These are phyloP conservation scores for Heliconius erato DNA, from an alignment of 2,888 invertebrate species.

Conservation along the genomic window DNA sequence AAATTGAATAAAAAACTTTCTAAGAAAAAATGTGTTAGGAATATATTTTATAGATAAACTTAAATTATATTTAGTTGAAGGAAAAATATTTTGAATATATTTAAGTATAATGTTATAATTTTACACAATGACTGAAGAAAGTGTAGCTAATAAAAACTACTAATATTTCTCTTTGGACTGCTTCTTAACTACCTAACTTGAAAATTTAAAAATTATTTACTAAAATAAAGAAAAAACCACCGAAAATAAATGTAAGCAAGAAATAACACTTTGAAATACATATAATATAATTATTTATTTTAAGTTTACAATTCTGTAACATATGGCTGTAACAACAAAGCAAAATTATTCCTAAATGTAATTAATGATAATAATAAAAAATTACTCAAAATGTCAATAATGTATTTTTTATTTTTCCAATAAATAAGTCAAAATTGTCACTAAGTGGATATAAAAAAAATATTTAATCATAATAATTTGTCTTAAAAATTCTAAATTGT, in stretches of 20 bases:
- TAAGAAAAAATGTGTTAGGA: neutral
- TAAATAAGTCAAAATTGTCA: neutral
- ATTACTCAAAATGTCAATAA: neutral
- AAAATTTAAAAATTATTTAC: neutral
- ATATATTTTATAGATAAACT: neutral
- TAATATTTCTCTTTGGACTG: neutral
- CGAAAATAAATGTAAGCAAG: constrained; percentile 24
- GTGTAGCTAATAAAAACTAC: neutral
- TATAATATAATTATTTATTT: constrained; percentile 4
- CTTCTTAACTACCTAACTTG: neutral
- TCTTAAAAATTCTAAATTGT: too few species aligned
- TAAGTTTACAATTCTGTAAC: constrained; percentile 16
- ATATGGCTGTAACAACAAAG: constrained; percentile 12
- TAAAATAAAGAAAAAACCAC: constrained; percentile 26
- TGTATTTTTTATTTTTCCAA: neutral
- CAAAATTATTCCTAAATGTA: neutral
- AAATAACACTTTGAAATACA: neutral
- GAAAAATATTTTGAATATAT: constrained; percentile 2
- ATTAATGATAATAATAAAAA: constrained; percentile 18
- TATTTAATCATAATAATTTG: too few species aligned
- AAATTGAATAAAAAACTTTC: neutral
- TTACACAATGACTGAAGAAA: neutral
- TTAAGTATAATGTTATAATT: neutral
- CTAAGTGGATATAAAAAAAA: neutral
- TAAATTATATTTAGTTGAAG: neutral